phyloP scores from a whole-genome alignment of 2,797 vertebrate genomes.

The Pangasius sanitwongsei region DNA sequence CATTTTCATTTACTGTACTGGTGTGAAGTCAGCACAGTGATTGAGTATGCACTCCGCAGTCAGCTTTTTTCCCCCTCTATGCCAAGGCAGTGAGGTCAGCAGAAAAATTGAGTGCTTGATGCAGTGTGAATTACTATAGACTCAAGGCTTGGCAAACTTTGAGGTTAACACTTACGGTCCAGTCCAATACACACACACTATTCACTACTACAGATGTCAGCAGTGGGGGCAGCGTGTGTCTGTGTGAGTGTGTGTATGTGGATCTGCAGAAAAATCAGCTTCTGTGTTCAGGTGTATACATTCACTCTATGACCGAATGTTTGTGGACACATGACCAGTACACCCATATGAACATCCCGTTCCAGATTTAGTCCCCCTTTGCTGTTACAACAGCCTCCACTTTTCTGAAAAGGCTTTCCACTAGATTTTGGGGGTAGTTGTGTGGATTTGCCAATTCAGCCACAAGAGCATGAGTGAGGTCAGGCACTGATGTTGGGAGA shows the following conservation, averaged over 20 bases:
- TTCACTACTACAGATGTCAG: constrained; percentile 7
- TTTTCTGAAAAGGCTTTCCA: background rate
- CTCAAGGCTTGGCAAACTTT: constrained; percentile 8
- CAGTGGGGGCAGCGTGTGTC: background rate
- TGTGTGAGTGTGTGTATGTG: constrained; percentile 8
- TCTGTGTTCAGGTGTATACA: background rate
- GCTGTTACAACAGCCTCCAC: background rate
- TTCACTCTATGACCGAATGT: background rate
- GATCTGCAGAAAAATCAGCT: background rate
- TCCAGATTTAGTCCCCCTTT: background rate
- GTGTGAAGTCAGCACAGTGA: background rate
- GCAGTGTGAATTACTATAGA: constrained; percentile 14
- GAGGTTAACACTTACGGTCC: constrained; percentile 19
- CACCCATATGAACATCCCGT: background rate
- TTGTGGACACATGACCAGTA: background rate
- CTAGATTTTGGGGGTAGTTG: background rate
- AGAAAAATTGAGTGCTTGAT: constrained; percentile 2
- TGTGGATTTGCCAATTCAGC: background rate
- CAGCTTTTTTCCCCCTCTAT: background rate
- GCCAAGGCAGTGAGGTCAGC: constrained; percentile 2
- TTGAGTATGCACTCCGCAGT: background rate
- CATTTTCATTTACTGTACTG: background rate
- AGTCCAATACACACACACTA: constrained; percentile 21
- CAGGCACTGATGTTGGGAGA: background rate
- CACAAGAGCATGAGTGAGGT: background rate